These are phyloP conservation scores for Cardiocondyla obscurior DNA, from an alignment of 1,140 invertebrate genomes.

Conservation along the genomic window DNA sequence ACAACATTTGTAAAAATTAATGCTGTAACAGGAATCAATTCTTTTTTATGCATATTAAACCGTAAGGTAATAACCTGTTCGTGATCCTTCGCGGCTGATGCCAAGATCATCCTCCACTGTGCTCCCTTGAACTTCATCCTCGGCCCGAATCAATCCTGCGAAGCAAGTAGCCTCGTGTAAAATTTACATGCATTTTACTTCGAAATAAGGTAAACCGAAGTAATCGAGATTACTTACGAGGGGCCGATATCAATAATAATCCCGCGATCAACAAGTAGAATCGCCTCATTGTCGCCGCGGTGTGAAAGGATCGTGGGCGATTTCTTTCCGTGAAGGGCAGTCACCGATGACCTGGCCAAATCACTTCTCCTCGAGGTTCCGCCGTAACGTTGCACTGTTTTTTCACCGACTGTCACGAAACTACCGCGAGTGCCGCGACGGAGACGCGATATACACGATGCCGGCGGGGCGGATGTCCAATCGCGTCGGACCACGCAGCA, in stretches of 20 bases:
- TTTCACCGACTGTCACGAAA: slow-evolving; percentile 67
- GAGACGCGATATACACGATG: slow-evolving; percentile 57
- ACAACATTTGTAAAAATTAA: background rate
- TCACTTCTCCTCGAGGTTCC: background rate
- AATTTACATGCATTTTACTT: background rate
- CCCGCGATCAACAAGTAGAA: slow-evolving; percentile 82
- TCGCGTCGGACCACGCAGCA: slow-evolving; percentile 76
- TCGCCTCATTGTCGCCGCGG: slow-evolving; percentile 84
- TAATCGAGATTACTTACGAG: background rate
- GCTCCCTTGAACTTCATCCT: slow-evolving; percentile 80
- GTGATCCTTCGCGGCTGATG: slow-evolving; percentile 91
- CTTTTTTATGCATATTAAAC: background rate
- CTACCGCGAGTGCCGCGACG: slow-evolving; percentile 6
- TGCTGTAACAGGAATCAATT: background rate
- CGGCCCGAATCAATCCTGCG: slow-evolving; percentile 76
- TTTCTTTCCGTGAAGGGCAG: slow-evolving; percentile 60
- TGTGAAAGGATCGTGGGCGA: slow-evolving; percentile 49
- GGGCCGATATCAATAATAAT: slow-evolving; percentile 80
- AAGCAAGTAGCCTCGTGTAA: slow-evolving; percentile 34
- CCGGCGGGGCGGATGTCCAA: slow-evolving; percentile 69
- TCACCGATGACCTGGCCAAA: background rate
- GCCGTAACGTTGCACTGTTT: slow-evolving; percentile 47
- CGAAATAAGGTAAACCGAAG: background rate
- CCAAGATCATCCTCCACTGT: slow-evolving; percentile 91
- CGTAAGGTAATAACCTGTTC: slow-evolving; percentile 88